Evolutionary conservation across 2,797 vertebrate species (phyloP).

Genomic region (Chaetodon trifasciatus): DNA sequence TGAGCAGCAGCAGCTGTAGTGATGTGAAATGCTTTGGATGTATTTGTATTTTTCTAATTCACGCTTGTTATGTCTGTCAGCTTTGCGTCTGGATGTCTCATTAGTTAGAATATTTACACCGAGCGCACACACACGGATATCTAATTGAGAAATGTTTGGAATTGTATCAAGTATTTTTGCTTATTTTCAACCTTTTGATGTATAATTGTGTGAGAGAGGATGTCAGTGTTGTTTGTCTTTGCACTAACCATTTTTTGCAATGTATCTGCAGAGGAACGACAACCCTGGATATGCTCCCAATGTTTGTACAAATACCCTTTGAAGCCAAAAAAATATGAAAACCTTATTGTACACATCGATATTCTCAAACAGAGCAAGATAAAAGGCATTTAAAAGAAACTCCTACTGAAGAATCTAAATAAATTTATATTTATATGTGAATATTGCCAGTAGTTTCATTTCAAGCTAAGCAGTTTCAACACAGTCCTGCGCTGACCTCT

Average conservation of each 20-base stretch:
- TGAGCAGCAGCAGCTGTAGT: slow-evolving; percentile 48
- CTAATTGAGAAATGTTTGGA: slow-evolving; percentile 35
- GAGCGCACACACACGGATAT: slow-evolving; percentile 44
- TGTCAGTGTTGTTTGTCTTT: slow-evolving; percentile 59
- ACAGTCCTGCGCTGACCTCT: slow-evolving; percentile 48
- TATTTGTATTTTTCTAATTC: slow-evolving; percentile 50
- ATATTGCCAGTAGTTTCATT: slow-evolving; percentile 9
- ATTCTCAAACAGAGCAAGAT: slow-evolving; percentile 34
- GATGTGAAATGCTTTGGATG: slow-evolving; percentile 61
- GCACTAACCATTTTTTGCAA: slow-evolving; percentile 62
- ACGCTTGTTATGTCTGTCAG: slow-evolving; percentile 39
- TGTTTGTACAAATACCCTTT: slow-evolving; percentile 60
- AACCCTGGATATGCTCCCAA: slow-evolving; percentile 42
- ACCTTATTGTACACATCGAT: slow-evolving; percentile 42
- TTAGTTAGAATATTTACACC: slow-evolving; percentile 51
- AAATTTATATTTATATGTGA: slow-evolving; percentile 83
- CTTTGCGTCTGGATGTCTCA: slow-evolving; percentile 36
- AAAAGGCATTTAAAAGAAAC: slow-evolving; percentile 54
- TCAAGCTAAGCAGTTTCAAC: neutral
- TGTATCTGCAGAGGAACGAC: slow-evolving; percentile 35
- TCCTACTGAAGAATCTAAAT: slow-evolving; percentile 52
- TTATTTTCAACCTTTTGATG: slow-evolving; percentile 51
- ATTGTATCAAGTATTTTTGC: slow-evolving; percentile 38
- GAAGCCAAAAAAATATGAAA: slow-evolving; percentile 45
- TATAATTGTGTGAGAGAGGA: slow-evolving; percentile 39